phyloP scores from a whole-genome alignment of 37 sponge, comb jelly and placozoan genomes.

The Ephydatia muelleri region DNA sequence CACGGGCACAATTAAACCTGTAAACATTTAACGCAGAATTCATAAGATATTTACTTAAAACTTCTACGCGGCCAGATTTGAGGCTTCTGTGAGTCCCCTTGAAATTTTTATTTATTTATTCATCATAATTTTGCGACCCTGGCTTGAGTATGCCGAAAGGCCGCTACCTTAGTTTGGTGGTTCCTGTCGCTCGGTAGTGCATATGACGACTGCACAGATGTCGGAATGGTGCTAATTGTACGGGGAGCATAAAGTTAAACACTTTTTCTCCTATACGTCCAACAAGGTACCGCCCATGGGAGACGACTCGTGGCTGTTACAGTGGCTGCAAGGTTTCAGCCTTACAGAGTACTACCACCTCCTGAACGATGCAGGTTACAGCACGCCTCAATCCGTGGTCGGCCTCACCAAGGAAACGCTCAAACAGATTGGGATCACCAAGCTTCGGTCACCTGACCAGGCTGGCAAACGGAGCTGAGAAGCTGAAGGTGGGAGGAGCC shows the following conservation, averaged over 20 bases:
- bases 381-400: not conserved
- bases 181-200: not conserved
- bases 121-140: no score
- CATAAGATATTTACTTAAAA: no score
- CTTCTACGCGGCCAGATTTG: no score
- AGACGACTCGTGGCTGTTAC: conserved; percentile 12
- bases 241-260: not conserved
- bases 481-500: not conserved
- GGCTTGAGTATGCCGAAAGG: no score
- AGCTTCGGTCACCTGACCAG: conserved; percentile 70
- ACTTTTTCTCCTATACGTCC: not conserved
- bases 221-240: conserved; percentile 1
- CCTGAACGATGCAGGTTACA: conserved; percentile 35
- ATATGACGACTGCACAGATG: conserved; percentile 5
- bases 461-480: conserved; percentile 45
- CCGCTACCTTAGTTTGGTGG: not conserved
- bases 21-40: no score
- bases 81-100: no score
- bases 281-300: not conserved
- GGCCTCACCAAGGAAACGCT: conserved; percentile 25
- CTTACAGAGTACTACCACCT: conserved; percentile 55
- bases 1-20: no score
- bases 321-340: conserved; percentile 63
- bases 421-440: conserved; percentile 59
- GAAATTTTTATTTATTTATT: no score